phyloP scores from a whole-genome alignment of 2,797 vertebrate genomes.

The Spinibarbus caldwelli region DNA sequence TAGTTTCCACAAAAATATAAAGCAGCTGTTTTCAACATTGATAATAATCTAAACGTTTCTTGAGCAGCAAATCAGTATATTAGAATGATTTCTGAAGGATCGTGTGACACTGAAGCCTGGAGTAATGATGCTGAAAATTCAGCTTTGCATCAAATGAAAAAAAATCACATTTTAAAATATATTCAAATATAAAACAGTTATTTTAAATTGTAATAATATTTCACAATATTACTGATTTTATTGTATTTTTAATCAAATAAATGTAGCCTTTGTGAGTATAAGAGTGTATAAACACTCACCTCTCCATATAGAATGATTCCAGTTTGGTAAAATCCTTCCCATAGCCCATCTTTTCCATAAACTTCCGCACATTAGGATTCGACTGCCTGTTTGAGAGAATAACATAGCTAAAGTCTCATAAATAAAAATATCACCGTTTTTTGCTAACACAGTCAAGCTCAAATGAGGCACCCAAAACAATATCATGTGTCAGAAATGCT shows the following conservation, averaged over 20 bases:
- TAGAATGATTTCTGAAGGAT: too few relatives aligned
- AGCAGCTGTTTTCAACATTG: too few relatives aligned
- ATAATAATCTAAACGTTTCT: background rate
- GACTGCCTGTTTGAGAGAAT: conserved; percentile 78
- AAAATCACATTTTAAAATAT: background rate
- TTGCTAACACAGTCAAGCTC: background rate
- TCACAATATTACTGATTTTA: too few relatives aligned
- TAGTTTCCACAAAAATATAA: too few relatives aligned
- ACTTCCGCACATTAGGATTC: conserved; percentile 83
- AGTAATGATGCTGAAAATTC: too few relatives aligned
- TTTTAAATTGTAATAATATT: background rate
- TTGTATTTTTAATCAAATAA: too few relatives aligned
- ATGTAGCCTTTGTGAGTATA: too few relatives aligned
- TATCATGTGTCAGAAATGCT: background rate
- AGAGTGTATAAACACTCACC: too few relatives aligned
- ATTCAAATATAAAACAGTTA: background rate
- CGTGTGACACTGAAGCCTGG: too few relatives aligned
- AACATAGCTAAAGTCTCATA: background rate
- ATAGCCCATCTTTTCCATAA: conserved; percentile 87
- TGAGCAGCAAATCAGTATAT: background rate
- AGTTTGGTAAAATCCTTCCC: conserved; percentile 81
- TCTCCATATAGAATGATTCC: conserved; percentile 88
- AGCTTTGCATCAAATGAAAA: background rate
- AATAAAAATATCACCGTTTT: background rate
- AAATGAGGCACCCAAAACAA: background rate